Base-by-base conservation (phyloP, 2,113 vertebrate genomes). In the Pelvicachromis taeniatus region DNA sequence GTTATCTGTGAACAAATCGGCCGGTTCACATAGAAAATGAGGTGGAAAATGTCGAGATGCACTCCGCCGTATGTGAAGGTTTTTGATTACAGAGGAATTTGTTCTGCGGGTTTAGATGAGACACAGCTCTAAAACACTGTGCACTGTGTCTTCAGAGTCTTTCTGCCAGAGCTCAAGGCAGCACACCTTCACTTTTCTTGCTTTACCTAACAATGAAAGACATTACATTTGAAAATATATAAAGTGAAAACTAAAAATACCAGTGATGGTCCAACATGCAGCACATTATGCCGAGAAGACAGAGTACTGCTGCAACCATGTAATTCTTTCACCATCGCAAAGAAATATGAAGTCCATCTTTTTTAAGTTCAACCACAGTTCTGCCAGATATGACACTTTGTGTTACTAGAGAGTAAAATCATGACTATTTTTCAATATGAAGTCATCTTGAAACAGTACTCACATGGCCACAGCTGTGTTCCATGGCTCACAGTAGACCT, bases 61-160 rank as follows among this genome's bases (percentile, higher is more conserved):
- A 68, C 40, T 73, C 9, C 7, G 7, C 45, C 11, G 7, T 56
- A 52, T 38, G 73, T 58, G 31, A 75, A 59, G 70, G 31, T 42
- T 89, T 80, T 54, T 89, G 77, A 87, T 92, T 63, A 48, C 58
- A 77, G 11, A 84, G 19, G 31, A 75, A 73, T 85, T 83, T 31
- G 77, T 80, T 73, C 75, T 83, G 21, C 4, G 31, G 52, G 75
- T 56, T 58, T 77, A 48, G 13, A 59, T 48, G 38, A 56, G 23
- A 40, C 12, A 50, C 31, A 61, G 23, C 7, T 79, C 14, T 13
- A 21, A 50, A 73, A 38, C 2, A 38, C 31, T 14, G 9, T 61
- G 50, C 12, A 40, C 63, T 42, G 13, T 42, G 4, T 33, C 26
- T 75, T 52, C 16, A 33, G 26, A 52, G 52, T 31, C 2, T 2